These are phyloP conservation scores for Actenoides hombroni DNA, from an alignment of 2,113 vertebrate genomes.

Conservation along the genomic window DNA sequence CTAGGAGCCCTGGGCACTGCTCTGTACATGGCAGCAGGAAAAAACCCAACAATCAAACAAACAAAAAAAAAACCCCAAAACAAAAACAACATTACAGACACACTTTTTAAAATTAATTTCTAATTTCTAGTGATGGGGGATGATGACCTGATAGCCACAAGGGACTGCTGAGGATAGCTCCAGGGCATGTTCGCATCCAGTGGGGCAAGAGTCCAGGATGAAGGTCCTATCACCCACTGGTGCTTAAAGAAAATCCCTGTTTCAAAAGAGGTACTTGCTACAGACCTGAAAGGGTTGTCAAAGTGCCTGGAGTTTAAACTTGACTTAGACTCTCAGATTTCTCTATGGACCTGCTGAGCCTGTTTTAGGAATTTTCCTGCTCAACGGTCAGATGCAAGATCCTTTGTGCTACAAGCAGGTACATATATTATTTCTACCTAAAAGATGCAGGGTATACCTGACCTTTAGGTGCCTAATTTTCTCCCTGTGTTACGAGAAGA, in stretches of 20 bases:
- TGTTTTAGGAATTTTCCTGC: neutral
- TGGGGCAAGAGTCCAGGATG: rapidly evolving
- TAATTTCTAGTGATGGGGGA: neutral
- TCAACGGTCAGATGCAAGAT: neutral
- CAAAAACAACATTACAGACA: neutral
- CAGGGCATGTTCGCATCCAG: rapidly evolving
- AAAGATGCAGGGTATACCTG: too few species aligned
- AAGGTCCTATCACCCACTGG: neutral
- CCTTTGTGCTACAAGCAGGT: neutral
- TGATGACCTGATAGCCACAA: neutral
- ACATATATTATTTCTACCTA: neutral
- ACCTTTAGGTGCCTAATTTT: neutral
- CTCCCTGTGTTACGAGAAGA: rapidly evolving
- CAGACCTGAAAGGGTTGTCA: neutral
- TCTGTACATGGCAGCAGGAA: neutral
- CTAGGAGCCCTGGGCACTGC: neutral
- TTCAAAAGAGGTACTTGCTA: neutral
- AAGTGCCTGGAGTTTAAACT: neutral
- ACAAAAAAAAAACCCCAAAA: neutral
- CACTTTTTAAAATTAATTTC: neutral
- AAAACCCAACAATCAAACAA: neutral
- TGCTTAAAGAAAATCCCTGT: neutral
- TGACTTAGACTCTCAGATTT: neutral
- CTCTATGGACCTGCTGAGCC: neutral
- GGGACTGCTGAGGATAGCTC: neutral